Conservation (phyloP, 53 echinoderm and acorn worm genomes). For the Stichopus horrens region DNA sequence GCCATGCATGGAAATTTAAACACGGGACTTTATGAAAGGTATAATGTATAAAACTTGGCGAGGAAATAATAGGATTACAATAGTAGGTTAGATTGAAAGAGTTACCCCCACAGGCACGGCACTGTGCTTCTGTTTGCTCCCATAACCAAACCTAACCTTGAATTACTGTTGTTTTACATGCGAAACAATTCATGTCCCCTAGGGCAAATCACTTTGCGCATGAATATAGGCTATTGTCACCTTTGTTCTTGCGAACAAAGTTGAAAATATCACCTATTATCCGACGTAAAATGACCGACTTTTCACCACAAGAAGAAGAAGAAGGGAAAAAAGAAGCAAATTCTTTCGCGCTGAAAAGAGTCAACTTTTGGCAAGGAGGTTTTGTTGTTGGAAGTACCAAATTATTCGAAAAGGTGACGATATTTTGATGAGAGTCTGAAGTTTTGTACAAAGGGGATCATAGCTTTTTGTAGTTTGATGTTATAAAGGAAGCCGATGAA, state of each 20-base stretch:
- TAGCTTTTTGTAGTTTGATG: constrained; percentile 11
- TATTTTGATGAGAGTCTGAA: constrained; percentile 38
- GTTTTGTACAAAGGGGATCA: constrained; percentile 33
- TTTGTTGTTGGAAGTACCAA: constrained; percentile 7
- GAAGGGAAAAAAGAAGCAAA: constrained; percentile 26
- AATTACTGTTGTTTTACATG: constrained; percentile 49
- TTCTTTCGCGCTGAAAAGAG: constrained; percentile 46
- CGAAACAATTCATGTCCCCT: constrained; percentile 44
- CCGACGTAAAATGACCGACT: constrained; percentile 45
- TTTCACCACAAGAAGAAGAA: constrained; percentile 30
- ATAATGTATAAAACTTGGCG: constrained; percentile 36
- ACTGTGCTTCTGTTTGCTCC: constrained; percentile 46
- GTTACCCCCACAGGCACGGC: constrained; percentile 48
- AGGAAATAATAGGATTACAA: constrained; percentile 46
- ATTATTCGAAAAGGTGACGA: constrained; percentile 37
- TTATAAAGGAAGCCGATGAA: neutral
- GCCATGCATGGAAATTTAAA: constrained; percentile 21
- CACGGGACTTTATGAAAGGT: constrained; percentile 35
- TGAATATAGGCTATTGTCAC: constrained; percentile 37
- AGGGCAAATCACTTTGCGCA: constrained; percentile 48
- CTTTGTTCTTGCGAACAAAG: constrained; percentile 46
- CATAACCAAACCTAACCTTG: constrained; percentile 53
- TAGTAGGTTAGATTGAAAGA: constrained; percentile 40
- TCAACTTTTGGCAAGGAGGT: constrained; percentile 6
- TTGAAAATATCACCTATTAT: constrained; percentile 50